Percentiles rank a stretch among this genome's conserved stretches.
phyloP scores from a whole-genome alignment of 2,113 vertebrate species.

The Microcebus griseorufus region DNA sequence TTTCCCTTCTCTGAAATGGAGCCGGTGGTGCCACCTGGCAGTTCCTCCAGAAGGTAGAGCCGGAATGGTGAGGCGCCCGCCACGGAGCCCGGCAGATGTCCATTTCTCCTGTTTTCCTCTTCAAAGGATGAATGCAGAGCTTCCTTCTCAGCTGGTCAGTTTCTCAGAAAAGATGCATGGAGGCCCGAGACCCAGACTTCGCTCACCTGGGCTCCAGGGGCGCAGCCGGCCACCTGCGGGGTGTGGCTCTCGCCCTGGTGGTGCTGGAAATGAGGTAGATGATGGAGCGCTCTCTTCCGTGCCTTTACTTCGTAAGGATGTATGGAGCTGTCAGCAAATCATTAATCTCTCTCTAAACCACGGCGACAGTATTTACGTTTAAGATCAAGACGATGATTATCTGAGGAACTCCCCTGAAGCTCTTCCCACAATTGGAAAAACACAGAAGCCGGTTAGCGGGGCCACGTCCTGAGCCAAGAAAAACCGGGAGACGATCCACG shows the following conservation, averaged over 20 bases:
- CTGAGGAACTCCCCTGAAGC: background rate
- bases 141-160: background rate
- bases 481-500: fast-evolving
- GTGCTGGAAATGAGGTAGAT: fast-evolving
- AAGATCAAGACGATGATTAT: background rate
- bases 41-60: too few species aligned
- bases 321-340: background rate
- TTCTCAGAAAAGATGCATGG: fast-evolving
- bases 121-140: fast-evolving
- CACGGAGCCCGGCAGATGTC: fast-evolving
- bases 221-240: fast-evolving
- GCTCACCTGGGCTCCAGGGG: background rate
- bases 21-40: fast-evolving
- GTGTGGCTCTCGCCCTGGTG: fast-evolving
- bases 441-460: background rate
- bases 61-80: fast-evolving
- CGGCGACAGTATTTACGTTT: background rate
- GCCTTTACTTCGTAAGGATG: fast-evolving
- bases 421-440: background rate
- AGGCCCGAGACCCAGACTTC: fast-evolving
- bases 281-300: fast-evolving
- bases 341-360: slow-evolving; percentile 39
- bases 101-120: fast-evolving
- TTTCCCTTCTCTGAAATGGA: background rate
- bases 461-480: background rate